Evolutionary conservation across 1,140 invertebrate species (phyloP), one percentile per base, ranked within the genome.

Genomic region (Drusus annulatus): DNA sequence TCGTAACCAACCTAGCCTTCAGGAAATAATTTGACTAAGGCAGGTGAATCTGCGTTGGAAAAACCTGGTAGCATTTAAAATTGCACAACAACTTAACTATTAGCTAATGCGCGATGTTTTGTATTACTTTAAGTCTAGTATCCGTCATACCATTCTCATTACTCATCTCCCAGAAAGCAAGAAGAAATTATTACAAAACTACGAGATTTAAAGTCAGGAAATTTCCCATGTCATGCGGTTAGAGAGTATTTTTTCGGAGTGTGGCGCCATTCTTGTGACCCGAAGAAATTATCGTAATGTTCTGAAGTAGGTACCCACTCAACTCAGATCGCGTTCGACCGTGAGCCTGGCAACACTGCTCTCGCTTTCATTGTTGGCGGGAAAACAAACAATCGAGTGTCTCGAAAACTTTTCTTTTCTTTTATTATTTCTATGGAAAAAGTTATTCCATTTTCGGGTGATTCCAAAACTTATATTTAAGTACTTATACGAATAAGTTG

Each of bases 291-390:
- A 56, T 63, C 13, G 62, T 63, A 63, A 21, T 6, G 21, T 28
- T 56, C 54, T n/a, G 21, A 25, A 25, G 62, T 63, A 28, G 62
- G 21, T 28, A 63, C 21, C n/a, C 25, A 28, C 25, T 28, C 16
- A 54, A 54, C 74, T 56, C 74, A 76, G 74, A 76, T 31, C 52
- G 56, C 74, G 74, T n/a, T 23, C 74, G 74, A 23, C 56, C 56
- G 56, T 28, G 52, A 60, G 52, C 52, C 23, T 76, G 28, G 74
- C 74, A 76, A 76, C 74, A 76, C 74, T 54, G 74, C 74, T 76
- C 69, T 76, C 54, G 19, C 54, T 76, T 58, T 76, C 74, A 60
- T 60, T 45, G 23, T 60, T 19, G 74, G n/a, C 54, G 74, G 54
- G 56, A 62, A 76, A 76, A 76, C 36, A 45, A 45, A 45, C 36